Evolutionary conservation across 2,797 vertebrate genomes (phyloP).

Genomic region (Enteromius afrohamiltoni): DNA sequence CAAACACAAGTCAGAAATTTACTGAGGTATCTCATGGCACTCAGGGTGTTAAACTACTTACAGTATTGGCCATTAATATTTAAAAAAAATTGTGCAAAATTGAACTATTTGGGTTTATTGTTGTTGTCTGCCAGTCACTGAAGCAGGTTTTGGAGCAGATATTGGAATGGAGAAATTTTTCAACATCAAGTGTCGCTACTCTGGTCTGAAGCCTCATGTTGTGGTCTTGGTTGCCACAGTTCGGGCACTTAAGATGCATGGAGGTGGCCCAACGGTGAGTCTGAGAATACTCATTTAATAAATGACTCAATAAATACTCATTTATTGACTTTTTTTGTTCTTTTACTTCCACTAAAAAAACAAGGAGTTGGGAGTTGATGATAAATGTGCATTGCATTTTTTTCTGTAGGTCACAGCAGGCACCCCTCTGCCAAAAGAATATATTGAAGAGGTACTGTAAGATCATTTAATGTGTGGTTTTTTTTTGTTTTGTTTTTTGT

Average conservation of each 20-base stretch:
- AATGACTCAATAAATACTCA: too few species aligned
- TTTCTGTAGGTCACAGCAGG: constrained; percentile 89
- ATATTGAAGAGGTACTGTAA: constrained; percentile 87
- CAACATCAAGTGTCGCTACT: constrained; percentile 96
- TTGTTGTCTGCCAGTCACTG: constrained; percentile 84
- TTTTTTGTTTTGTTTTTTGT: too few species aligned
- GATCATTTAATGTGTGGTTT: neutral
- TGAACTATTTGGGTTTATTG: neutral
- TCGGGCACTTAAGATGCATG: constrained; percentile 97
- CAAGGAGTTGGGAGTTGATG: neutral
- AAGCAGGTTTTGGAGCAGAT: constrained; percentile 97
- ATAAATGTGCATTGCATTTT: neutral
- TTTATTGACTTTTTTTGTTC: neutral
- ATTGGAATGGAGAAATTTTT: constrained; percentile 99
- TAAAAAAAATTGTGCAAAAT: neutral
- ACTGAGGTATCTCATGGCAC: neutral
- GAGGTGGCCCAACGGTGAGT: constrained; percentile 91
- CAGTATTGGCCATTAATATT: neutral
- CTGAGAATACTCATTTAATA: neutral
- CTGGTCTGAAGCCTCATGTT: constrained; percentile 92
- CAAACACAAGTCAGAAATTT: neutral
- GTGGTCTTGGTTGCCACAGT: constrained; percentile 96
- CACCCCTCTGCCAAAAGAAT: constrained; percentile 91
- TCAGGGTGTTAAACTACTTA: neutral
- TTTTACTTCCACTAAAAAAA: neutral